A percentile compares a stretch with the other conserved stretches of the same genome.
phyloP scores from a whole-genome alignment of 2,888 invertebrate genomes.

The Drosophila pegasa region DNA sequence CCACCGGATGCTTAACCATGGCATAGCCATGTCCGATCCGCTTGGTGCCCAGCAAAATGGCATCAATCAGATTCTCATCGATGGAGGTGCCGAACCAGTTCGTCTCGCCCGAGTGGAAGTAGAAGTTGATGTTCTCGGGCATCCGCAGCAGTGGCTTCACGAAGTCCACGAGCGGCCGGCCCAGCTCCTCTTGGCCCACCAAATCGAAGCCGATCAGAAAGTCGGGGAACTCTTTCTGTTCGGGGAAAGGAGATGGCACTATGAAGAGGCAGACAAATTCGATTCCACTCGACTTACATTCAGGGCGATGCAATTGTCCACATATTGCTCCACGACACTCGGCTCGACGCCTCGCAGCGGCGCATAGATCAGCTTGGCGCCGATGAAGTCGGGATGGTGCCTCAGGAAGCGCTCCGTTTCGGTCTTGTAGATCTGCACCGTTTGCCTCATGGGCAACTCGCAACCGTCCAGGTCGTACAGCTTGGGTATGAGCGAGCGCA shows the following conservation, averaged over 20 bases:
- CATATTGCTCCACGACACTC: slow-evolving; percentile 84
- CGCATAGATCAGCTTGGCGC: slow-evolving; percentile 89
- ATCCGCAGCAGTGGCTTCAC: slow-evolving; percentile 86
- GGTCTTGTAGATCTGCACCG: slow-evolving; percentile 87
- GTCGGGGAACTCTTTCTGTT: slow-evolving; percentile 86
- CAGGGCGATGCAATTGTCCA: slow-evolving; percentile 81
- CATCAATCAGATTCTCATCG: slow-evolving; percentile 91
- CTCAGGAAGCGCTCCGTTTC: slow-evolving; percentile 86
- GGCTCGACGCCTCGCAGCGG: slow-evolving; percentile 86
- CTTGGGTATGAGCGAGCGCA: slow-evolving; percentile 87
- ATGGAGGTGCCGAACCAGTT: slow-evolving; percentile 89
- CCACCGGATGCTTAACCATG: slow-evolving; percentile 89
- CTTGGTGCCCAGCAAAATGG: slow-evolving; percentile 89
- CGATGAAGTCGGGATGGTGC: slow-evolving; percentile 88
- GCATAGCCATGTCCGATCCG: slow-evolving; percentile 93
- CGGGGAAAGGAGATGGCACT: not conserved
- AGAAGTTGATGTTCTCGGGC: slow-evolving; percentile 87
- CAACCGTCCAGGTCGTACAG: slow-evolving; percentile 89
- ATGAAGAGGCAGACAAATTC: not conserved
- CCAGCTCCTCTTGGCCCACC: slow-evolving; percentile 91
- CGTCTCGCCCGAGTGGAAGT: slow-evolving; percentile 93
- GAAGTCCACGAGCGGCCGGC: slow-evolving; percentile 88
- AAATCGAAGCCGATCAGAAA: slow-evolving; percentile 92
- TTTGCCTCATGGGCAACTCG: slow-evolving; percentile 86
- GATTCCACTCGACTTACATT: slow-evolving; percentile 59